phyloP scores from a whole-genome alignment of 2,113 vertebrate species.

The Plotosus lineatus region DNA sequence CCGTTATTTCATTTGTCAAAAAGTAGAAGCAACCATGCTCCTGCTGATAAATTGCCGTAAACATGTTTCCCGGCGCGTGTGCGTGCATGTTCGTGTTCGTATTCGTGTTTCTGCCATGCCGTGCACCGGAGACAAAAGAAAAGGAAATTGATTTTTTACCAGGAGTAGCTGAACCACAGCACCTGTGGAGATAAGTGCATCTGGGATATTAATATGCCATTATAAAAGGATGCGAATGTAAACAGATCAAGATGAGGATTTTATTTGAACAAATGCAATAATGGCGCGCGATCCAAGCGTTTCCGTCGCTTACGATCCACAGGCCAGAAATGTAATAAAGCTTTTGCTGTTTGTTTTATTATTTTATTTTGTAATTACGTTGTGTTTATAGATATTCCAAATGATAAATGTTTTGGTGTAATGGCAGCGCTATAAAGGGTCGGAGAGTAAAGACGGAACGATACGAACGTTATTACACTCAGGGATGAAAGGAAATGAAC shows the following conservation, averaged over 20 bases:
- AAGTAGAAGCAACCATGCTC: constrained; percentile 7
- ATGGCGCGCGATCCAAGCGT: constrained; percentile 55
- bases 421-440: background rate
- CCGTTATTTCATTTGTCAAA: constrained; percentile 35
- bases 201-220: constrained; percentile 58
- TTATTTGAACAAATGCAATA: constrained; percentile 55
- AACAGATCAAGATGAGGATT: constrained; percentile 53
- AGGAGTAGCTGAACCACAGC: constrained; percentile 36
- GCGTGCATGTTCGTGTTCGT: background rate
- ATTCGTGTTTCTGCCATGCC: constrained; percentile 19
- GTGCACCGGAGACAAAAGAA: constrained; percentile 19
- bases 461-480: constrained; percentile 1
- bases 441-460: background rate
- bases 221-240: constrained; percentile 59
- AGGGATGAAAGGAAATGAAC: constrained; percentile 22
- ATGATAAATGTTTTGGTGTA: constrained; percentile 51
- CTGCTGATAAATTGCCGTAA: constrained; percentile 36
- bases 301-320: constrained; percentile 53
- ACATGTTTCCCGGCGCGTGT: constrained; percentile 21
- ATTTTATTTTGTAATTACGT: constrained; percentile 41
- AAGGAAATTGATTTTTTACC: constrained; percentile 42
- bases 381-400: constrained; percentile 56
- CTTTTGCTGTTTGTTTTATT: constrained; percentile 38
- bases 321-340: constrained; percentile 51
- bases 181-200: constrained; percentile 48